A percentile compares a stretch with the other conserved stretches of the same genome.
phyloP scores from a whole-genome alignment of 53 echinoderm and acorn worm genomes.

The Henricia sp. region DNA sequence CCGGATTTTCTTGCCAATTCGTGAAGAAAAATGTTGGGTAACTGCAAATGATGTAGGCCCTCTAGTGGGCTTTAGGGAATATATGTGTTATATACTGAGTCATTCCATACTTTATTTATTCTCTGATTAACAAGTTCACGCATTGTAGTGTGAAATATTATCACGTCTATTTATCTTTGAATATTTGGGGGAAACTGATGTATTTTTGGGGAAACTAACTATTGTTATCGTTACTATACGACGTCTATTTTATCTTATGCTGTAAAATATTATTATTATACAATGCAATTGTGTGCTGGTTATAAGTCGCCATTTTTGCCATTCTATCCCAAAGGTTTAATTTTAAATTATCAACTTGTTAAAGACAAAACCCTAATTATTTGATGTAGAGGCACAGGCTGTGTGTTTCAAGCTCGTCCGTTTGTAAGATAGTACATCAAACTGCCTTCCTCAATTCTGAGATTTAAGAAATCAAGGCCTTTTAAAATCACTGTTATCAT shows the following conservation, averaged over 20 bases:
- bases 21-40: no score
- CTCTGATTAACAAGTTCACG: no score
- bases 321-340: background rate
- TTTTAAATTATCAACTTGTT: background rate
- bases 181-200: background rate
- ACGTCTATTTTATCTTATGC: background rate
- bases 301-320: background rate
- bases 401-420: background rate
- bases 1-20: no score
- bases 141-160: no score
- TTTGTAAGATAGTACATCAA: background rate
- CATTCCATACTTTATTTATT: no score
- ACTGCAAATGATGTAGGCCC: no score
- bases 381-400: background rate
- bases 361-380: background rate
- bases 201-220: background rate
- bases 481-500: constrained; percentile 8
- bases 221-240: no score
- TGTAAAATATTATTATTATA: background rate
- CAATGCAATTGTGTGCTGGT: background rate
- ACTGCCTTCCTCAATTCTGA: background rate
- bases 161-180: background rate
- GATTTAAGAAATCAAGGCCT: constrained; percentile 22
- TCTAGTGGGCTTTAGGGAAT: no score
- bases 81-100: no score